Conservation (phyloP, 2,888 invertebrate genomes). For the Yponomeuta cagnagella region DNA sequence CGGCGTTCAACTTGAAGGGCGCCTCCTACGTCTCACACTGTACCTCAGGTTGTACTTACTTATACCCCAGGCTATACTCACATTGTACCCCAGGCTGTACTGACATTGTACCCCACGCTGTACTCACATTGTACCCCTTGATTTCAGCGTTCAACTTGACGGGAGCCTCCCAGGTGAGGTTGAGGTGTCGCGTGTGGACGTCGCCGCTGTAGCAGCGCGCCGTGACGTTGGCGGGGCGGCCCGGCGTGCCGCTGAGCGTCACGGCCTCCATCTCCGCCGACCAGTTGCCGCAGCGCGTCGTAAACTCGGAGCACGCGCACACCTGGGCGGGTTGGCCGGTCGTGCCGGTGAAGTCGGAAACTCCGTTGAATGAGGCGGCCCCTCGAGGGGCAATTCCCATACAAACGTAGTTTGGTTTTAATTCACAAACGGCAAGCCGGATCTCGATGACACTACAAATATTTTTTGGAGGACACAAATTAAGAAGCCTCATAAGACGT, state of each 20-base stretch:
- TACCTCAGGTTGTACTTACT: too few species aligned
- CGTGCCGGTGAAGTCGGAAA: too few species aligned
- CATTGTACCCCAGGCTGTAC: slow-evolving; percentile 24
- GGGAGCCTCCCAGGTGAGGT: slow-evolving; percentile 84
- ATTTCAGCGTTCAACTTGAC: slow-evolving; percentile 85
- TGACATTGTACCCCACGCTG: slow-evolving; percentile 70
- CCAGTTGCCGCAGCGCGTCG: slow-evolving; percentile 84
- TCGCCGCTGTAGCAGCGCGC: slow-evolving; percentile 75
- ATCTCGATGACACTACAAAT: too few species aligned
- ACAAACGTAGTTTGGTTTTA: too few species aligned
- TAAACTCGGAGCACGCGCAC: slow-evolving; percentile 87
- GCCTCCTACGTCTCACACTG: background rate
- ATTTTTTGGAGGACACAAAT: too few species aligned
- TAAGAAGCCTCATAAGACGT: too few species aligned
- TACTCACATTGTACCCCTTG: slow-evolving; percentile 82
- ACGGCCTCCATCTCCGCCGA: slow-evolving; percentile 86
- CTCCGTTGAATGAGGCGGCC: too few species aligned
- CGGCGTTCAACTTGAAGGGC: background rate
- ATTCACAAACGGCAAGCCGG: too few species aligned
- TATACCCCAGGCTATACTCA: background rate
- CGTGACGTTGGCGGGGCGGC: slow-evolving; percentile 81
- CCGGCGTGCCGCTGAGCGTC: slow-evolving; percentile 88
- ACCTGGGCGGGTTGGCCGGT: slow-evolving; percentile 48
- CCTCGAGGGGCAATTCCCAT: too few species aligned
- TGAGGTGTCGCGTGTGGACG: slow-evolving; percentile 56